phyloP scores from a whole-genome alignment of 2,888 invertebrate genomes.

The Apotomis turbidana region DNA sequence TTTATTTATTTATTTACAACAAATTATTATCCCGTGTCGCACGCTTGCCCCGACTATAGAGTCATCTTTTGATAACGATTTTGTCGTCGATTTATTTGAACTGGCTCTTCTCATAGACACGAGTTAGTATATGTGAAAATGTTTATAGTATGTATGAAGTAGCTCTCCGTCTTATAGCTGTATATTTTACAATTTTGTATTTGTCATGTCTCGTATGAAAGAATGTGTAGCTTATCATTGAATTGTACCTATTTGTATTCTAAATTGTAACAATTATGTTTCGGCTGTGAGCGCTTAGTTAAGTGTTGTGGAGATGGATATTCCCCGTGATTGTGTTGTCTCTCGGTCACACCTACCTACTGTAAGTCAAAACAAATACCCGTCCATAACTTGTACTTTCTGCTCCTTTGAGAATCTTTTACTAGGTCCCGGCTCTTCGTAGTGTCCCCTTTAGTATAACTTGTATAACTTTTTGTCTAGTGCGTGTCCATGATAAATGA shows the following conservation, averaged over 20 bases:
- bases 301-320: conserved; percentile 53
- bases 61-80: conserved; percentile 15
- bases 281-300: conserved; percentile 77
- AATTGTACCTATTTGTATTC: conserved; percentile 49
- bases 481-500: conserved; percentile 8
- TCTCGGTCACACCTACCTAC: conserved; percentile 50
- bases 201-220: conserved; percentile 31
- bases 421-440: conserved; percentile 16
- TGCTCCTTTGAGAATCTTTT: conserved; percentile 30
- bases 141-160: conserved; percentile 33
- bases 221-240: conserved; percentile 43
- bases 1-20: no score
- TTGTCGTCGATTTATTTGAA: conserved; percentile 19
- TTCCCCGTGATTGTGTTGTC: conserved; percentile 50
- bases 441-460: conserved; percentile 19
- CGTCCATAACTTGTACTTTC: conserved; percentile 61
- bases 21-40: no score
- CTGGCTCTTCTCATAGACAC: conserved; percentile 14
- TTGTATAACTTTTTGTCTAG: conserved; percentile 7
- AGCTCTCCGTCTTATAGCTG: conserved; percentile 36
- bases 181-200: conserved; percentile 40
- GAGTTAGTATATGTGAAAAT: conserved; percentile 31
- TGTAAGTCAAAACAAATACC: conserved; percentile 57
- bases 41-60: neutral
- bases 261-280: conserved; percentile 68